These are phyloP conservation scores for Amblyraja radiata DNA, from an alignment of 2,797 vertebrate species.

Conservation along the genomic window DNA sequence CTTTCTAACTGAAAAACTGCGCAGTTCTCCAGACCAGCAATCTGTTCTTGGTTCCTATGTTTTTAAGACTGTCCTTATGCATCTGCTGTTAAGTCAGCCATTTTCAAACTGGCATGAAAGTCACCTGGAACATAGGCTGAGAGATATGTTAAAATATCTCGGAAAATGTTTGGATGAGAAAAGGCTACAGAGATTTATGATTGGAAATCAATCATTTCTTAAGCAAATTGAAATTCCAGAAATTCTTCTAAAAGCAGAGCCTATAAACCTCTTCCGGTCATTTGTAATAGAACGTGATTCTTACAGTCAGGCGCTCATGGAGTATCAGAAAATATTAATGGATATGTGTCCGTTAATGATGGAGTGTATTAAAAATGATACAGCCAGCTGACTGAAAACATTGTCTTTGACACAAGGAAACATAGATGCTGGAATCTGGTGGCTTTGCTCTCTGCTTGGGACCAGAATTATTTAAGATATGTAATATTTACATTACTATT, in stretches of 20 bases:
- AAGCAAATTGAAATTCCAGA: constrained; percentile 49
- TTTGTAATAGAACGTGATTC: constrained; percentile 45
- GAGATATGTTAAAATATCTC: constrained; percentile 48
- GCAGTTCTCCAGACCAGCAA: constrained; percentile 27
- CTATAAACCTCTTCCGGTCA: constrained; percentile 52
- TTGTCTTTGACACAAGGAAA: too few species aligned
- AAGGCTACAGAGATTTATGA: constrained; percentile 51
- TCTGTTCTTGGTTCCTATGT: constrained; percentile 50
- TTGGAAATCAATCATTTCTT: constrained; percentile 50
- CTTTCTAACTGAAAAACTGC: constrained; percentile 41
- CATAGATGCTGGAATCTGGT: too few species aligned
- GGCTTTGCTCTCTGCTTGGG: background rate
- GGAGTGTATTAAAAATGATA: constrained; percentile 26
- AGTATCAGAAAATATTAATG: constrained; percentile 47
- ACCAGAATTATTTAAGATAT: constrained; percentile 27
- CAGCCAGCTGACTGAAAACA: constrained; percentile 15
- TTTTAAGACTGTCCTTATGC: constrained; percentile 55
- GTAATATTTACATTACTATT: constrained; percentile 16
- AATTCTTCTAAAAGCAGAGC: constrained; percentile 45
- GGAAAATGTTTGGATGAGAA: constrained; percentile 47
- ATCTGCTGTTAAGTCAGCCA: constrained; percentile 48
- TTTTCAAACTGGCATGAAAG: constrained; percentile 45
- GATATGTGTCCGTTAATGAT: constrained; percentile 26
- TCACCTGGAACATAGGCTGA: constrained; percentile 44
- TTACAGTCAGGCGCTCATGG: constrained; percentile 48